Evolutionary conservation across 1,140 invertebrate genomes (phyloP).

Genomic region (Drosophila sechellia): DNA sequence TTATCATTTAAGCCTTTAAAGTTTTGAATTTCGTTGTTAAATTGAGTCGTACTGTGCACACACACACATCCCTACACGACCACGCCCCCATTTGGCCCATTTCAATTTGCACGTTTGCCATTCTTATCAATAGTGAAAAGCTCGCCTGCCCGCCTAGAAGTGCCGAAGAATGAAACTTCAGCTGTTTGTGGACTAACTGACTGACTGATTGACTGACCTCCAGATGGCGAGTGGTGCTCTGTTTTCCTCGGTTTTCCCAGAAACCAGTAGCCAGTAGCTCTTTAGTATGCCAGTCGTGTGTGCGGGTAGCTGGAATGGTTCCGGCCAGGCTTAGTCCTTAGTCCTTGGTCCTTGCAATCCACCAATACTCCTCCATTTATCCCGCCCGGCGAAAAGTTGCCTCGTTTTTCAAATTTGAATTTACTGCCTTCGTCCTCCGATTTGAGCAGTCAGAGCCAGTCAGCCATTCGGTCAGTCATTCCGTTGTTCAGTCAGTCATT

Average conservation of each 20-base stretch:
- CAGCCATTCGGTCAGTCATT: conserved; percentile 20
- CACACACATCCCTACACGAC: background rate
- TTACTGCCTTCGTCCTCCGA: conserved; percentile 50
- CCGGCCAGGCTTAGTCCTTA: conserved; percentile 7
- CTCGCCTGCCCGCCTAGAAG: background rate
- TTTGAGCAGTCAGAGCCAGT: conserved; percentile 49
- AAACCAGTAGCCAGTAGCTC: conserved; percentile 7
- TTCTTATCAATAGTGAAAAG: conserved; percentile 55
- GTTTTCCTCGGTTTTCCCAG: conserved; percentile 2
- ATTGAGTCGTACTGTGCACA: background rate
- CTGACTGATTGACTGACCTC: conserved; percentile 59
- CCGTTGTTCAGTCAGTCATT: conserved; percentile 14
- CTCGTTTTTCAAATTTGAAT: conserved; percentile 67
- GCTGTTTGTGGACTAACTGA: conserved; percentile 60
- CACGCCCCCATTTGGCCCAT: conserved; percentile 33
- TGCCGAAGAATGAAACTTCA: conserved; percentile 48
- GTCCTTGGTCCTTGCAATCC: conserved; percentile 9
- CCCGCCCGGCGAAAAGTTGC: conserved; percentile 41
- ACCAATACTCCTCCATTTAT: conserved; percentile 1
- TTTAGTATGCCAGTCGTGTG: conserved; percentile 60
- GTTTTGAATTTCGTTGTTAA: background rate
- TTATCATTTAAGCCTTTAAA: background rate
- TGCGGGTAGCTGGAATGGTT: conserved; percentile 22
- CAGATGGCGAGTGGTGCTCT: conserved; percentile 29
- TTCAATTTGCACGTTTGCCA: conserved; percentile 52